Percentiles rank a stretch among this genome's conserved stretches.
Conservation (phyloP, 2,888 invertebrate genomes). For the Euspilapteryx auroguttella region DNA sequence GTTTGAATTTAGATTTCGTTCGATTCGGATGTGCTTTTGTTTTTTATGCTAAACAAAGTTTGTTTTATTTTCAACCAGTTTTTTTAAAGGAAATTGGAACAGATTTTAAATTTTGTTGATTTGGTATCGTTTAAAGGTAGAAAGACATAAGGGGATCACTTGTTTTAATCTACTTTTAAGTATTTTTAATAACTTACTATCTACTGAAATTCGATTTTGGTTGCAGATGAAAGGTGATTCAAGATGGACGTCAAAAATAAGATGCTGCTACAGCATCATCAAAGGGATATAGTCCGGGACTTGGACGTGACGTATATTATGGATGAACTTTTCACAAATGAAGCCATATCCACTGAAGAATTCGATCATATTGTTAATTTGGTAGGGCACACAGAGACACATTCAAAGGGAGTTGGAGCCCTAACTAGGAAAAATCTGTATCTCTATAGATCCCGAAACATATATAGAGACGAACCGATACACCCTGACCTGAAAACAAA, state of each 20-base stretch:
- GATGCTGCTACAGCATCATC: conserved; percentile 31
- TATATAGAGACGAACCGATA: too few relatives aligned
- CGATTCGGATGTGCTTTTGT: conserved; percentile 3
- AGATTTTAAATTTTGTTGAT: background rate
- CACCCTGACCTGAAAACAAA: too few relatives aligned
- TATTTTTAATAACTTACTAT: too few relatives aligned
- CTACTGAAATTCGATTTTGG: too few relatives aligned
- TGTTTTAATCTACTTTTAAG: too few relatives aligned
- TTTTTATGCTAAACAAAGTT: too few relatives aligned
- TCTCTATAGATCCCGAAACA: too few relatives aligned
- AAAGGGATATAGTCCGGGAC: conserved; percentile 43
- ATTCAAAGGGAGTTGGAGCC: too few relatives aligned
- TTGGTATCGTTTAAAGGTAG: too few relatives aligned
- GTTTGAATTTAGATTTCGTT: conserved; percentile 14
- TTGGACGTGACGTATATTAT: conserved; percentile 45
- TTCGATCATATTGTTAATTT: conserved; percentile 25
- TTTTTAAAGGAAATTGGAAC: background rate
- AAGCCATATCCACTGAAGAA: conserved; percentile 32
- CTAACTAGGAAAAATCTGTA: too few relatives aligned
- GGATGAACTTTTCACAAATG: conserved; percentile 39
- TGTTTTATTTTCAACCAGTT: background rate
- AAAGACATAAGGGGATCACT: too few relatives aligned
- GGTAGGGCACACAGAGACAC: too few relatives aligned
- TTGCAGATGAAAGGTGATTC: conserved; percentile 28
- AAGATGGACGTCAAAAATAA: conserved; percentile 41